These are phyloP conservation scores for Ips typographus DNA, from an alignment of 1,140 invertebrate genomes.

Conservation along the genomic window DNA sequence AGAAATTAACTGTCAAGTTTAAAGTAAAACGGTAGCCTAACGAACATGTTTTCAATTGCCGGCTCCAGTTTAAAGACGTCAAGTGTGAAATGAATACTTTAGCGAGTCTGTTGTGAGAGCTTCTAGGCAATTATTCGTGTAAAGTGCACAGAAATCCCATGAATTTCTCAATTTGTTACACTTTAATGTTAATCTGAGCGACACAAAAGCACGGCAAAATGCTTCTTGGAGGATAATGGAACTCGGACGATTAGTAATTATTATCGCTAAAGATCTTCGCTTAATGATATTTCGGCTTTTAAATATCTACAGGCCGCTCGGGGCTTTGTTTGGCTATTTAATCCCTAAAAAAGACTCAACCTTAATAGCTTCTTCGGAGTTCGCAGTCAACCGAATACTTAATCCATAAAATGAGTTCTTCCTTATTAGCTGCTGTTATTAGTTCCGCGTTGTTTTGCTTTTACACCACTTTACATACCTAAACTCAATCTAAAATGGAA, in stretches of 20 bases:
- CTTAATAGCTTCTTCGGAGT: too few species aligned
- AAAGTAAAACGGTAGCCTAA: neutral
- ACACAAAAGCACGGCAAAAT: neutral
- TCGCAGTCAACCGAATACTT: too few species aligned
- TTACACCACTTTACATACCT: too few species aligned
- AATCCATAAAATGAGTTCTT: too few species aligned
- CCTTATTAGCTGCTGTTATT: too few species aligned
- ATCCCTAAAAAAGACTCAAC: too few species aligned
- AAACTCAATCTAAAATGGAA: too few species aligned
- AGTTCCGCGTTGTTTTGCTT: too few species aligned
- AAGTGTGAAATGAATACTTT: constrained; percentile 9
- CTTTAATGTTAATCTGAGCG: constrained; percentile 3
- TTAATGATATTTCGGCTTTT: too few species aligned
- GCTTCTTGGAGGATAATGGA: neutral
- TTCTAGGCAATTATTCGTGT: neutral
- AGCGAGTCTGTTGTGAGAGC: neutral
- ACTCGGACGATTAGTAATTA: constrained; percentile 1
- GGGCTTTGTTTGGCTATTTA: too few species aligned
- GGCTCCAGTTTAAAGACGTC: neutral
- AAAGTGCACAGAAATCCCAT: constrained; percentile 7
- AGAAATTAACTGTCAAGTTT: neutral
- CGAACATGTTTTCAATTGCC: neutral
- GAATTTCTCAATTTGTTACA: constrained; percentile 11
- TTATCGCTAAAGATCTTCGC: neutral
- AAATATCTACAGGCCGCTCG: too few species aligned